phyloP scores from a whole-genome alignment of 2,113 vertebrate genomes.

The Pandion haliaetus region DNA sequence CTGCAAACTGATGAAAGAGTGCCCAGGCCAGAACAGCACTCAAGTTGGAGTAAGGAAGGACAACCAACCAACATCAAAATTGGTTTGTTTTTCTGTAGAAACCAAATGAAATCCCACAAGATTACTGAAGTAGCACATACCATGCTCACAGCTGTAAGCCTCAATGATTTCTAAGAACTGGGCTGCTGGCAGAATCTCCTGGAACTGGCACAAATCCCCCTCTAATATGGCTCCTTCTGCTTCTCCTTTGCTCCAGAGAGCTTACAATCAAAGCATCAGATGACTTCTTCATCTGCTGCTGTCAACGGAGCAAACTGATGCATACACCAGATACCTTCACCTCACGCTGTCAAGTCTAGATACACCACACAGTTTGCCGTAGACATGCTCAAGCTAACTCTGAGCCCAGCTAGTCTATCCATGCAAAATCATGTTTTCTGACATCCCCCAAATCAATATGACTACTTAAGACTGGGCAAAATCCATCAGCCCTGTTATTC shows the following conservation, averaged over 20 bases:
- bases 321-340: background rate
- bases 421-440: background rate
- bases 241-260: background rate
- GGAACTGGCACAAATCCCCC: background rate
- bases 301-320: background rate
- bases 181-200: background rate
- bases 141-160: background rate
- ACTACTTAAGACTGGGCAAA: background rate
- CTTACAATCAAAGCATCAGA: background rate
- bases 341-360: background rate
- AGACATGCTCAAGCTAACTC: background rate
- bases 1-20: background rate
- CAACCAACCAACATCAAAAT: background rate
- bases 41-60: background rate
- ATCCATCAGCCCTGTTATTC: background rate
- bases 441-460: background rate
- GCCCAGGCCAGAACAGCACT: background rate
- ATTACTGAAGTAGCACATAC: background rate
- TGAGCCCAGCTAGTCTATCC: background rate
- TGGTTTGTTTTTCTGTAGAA: background rate
- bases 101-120: background rate
- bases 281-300: background rate
- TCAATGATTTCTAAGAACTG: background rate
- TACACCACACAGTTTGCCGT: background rate
- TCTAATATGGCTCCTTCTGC: background rate